Percentiles rank a stretch among this genome's conserved stretches.
Evolutionary conservation across 1,140 invertebrate species (phyloP).

Genomic region (Calliphora vicina): DNA sequence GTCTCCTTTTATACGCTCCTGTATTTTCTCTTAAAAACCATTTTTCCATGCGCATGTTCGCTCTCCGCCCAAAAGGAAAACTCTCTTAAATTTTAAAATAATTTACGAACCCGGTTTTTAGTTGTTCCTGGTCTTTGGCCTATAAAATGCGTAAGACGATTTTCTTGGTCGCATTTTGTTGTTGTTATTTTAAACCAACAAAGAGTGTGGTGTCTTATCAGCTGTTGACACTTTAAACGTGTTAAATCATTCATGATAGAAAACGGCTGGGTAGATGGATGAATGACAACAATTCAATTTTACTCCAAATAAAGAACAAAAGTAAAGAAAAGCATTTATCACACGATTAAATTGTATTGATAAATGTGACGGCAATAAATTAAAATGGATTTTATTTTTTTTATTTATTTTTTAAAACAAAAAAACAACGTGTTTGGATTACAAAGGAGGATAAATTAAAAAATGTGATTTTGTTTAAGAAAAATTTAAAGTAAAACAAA

Average conservation of each 20-base stretch:
- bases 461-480: too few species aligned
- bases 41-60: background rate
- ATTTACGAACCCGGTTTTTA: background rate
- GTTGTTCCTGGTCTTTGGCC: background rate
- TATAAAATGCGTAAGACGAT: background rate
- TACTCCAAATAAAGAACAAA: background rate
- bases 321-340: background rate
- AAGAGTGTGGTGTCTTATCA: background rate
- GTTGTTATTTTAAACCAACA: background rate
- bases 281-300: background rate
- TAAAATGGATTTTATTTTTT: background rate
- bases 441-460: background rate
- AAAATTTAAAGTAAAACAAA: too few species aligned
- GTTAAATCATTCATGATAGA: conserved; percentile 1
- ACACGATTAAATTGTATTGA: background rate
- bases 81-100: background rate
- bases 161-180: background rate
- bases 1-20: background rate
- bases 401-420: background rate
- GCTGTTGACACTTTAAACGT: background rate
- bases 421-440: background rate
- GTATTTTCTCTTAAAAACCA: background rate
- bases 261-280: background rate
- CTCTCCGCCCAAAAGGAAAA: background rate
- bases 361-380: background rate